Percentiles rank a stretch among this genome's conserved stretches.
These are phyloP conservation scores for Ephialtes manifestator DNA, from an alignment of 2,888 invertebrate genomes.

Conservation along the genomic window DNA sequence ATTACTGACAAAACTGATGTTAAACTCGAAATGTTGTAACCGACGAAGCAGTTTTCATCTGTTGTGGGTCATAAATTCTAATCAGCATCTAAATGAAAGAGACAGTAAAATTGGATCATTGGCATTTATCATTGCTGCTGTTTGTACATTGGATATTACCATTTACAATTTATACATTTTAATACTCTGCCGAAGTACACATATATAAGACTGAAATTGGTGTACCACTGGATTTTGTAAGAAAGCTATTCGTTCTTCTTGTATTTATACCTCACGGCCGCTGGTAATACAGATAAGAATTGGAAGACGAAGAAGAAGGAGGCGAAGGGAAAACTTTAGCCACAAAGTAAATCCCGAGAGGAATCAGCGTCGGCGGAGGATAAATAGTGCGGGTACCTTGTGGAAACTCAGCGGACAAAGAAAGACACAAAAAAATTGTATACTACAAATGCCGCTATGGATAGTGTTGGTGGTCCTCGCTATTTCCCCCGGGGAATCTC, in stretches of 20 bases:
- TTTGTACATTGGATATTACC: too few relatives aligned
- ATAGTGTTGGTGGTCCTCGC: constrained; percentile 26
- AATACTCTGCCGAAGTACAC: background rate
- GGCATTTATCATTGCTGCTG: too few relatives aligned
- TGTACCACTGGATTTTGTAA: background rate
- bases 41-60: too few relatives aligned
- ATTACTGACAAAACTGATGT: too few relatives aligned
- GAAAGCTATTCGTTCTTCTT: background rate
- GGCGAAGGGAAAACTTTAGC: constrained; percentile 43
- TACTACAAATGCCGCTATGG: constrained; percentile 47
- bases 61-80: too few relatives aligned
- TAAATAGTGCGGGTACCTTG: constrained; percentile 44
- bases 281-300: constrained; percentile 40
- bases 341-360: constrained; percentile 64
- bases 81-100: too few relatives aligned
- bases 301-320: constrained; percentile 35
- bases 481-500: constrained; percentile 59
- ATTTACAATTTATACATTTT: background rate
- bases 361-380: constrained; percentile 59
- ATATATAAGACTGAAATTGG: background rate
- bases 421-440: constrained; percentile 49
- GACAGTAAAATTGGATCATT: too few relatives aligned
- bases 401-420: constrained; percentile 10
- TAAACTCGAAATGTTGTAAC: too few relatives aligned
- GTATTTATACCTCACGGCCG: constrained; percentile 17